Conservation (phyloP, 2,888 invertebrate species). For the Caenorhabditis virilis region DNA sequence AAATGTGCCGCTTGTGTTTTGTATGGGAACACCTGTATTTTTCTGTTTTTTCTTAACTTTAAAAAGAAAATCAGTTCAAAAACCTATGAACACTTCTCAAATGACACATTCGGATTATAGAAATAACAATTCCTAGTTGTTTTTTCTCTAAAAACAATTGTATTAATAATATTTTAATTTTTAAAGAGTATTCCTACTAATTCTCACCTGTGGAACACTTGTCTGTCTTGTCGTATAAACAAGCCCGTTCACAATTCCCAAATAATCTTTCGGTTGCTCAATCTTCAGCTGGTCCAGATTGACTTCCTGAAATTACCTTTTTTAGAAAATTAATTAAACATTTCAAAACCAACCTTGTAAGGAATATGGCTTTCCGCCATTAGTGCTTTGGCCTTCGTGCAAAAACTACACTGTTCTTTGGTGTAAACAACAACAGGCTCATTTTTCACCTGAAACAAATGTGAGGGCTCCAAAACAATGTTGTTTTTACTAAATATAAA, state of each 20-base stretch:
- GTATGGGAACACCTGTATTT: too few species aligned
- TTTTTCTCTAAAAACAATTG: too few species aligned
- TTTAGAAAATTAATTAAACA: background rate
- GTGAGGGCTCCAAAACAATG: background rate
- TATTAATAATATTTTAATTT: too few species aligned
- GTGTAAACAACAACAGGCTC: conserved; percentile 48
- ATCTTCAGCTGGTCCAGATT: conserved; percentile 43
- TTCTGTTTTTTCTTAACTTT: too few species aligned
- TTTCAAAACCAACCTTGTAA: conserved; percentile 25
- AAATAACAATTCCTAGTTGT: too few species aligned
- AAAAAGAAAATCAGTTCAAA: too few species aligned
- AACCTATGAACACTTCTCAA: too few species aligned
- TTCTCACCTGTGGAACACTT: conserved; percentile 48
- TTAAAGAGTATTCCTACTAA: too few species aligned
- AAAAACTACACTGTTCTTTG: conserved; percentile 43
- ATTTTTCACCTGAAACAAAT: conserved; percentile 27
- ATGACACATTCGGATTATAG: too few species aligned
- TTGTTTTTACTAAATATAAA: background rate
- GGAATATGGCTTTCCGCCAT: conserved; percentile 27
- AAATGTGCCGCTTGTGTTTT: too few species aligned
- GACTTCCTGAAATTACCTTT: conserved; percentile 34
- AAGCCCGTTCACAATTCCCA: conserved; percentile 44
- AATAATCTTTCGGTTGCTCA: conserved; percentile 47
- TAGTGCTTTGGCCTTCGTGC: conserved; percentile 42
- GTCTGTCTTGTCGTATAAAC: conserved; percentile 52